Evolutionary conservation across 53 echinoderm and acorn worm genomes (phyloP).

Genomic region (Temnopleurus reevesii): DNA sequence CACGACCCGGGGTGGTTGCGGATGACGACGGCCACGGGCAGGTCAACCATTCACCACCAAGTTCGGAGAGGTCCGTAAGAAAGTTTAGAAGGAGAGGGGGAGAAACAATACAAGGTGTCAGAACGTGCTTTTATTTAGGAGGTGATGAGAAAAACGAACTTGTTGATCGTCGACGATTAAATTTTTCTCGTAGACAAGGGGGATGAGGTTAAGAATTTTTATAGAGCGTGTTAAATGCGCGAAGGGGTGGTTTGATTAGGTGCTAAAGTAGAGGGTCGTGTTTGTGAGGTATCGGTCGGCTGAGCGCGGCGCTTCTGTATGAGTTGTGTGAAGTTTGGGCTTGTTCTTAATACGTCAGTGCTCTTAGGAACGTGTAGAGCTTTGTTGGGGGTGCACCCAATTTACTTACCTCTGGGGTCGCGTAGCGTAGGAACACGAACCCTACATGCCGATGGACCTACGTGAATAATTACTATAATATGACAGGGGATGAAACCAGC

Average conservation of each 20-base stretch:
- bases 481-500: background rate
- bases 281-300: background rate
- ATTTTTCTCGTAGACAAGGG: background rate
- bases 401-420: conserved; percentile 30
- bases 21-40: conserved; percentile 26
- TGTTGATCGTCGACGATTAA: conserved; percentile 56
- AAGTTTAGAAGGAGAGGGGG: background rate
- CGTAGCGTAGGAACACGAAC: conserved; percentile 35
- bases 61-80: background rate
- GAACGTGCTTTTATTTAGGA: background rate
- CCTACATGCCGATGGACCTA: conserved; percentile 21
- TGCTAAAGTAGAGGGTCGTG: conserved; percentile 27
- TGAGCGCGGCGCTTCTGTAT: background rate
- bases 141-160: conserved; percentile 58
- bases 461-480: background rate
- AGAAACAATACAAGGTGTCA: conserved; percentile 19
- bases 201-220: background rate
- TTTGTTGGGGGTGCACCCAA: conserved; percentile 11
- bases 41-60: conserved; percentile 1
- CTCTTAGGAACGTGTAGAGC: conserved; percentile 22
- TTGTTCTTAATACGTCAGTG: conserved; percentile 47
- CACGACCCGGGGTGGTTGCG: conserved; percentile 50
- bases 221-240: conserved; percentile 18
- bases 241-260: conserved; percentile 4
- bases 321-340: conserved; percentile 30